phyloP scores from a whole-genome alignment of 2,888 invertebrate genomes.

The Helobdella robusta region DNA sequence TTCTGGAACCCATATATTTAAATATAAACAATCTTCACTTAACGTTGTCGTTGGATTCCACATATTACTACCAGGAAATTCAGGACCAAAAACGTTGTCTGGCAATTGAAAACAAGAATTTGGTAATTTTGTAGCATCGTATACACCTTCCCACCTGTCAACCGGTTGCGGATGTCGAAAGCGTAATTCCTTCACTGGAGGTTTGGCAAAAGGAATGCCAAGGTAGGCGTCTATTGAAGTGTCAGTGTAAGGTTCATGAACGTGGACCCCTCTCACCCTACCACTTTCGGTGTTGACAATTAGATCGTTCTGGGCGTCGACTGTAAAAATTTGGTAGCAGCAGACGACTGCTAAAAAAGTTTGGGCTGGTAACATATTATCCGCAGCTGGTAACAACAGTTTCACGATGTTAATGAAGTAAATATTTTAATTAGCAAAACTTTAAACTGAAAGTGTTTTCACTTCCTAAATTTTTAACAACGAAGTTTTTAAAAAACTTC shows the following conservation, averaged over 20 bases:
- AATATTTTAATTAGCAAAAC: too few relatives aligned
- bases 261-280: slow-evolving; percentile 30
- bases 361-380: too few relatives aligned
- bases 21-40: slow-evolving; percentile 86
- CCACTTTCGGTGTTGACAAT: slow-evolving; percentile 33
- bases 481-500: too few relatives aligned
- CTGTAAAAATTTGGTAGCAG: too few relatives aligned
- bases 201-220: slow-evolving; percentile 48
- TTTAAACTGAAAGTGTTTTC: too few relatives aligned
- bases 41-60: slow-evolving; percentile 33
- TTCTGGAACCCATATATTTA: slow-evolving; percentile 78
- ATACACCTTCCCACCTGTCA: slow-evolving; percentile 54
- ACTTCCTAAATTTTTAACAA: too few relatives aligned
- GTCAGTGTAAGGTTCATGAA: slow-evolving; percentile 27
- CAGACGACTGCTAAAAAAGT: too few relatives aligned
- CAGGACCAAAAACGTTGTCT: slow-evolving; percentile 31
- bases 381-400: too few relatives aligned
- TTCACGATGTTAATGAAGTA: too few relatives aligned
- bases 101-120: slow-evolving; percentile 36
- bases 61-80: slow-evolving; percentile 30
- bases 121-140: slow-evolving; percentile 58
- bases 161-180: slow-evolving; percentile 43
- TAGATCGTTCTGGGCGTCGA: too few relatives aligned
- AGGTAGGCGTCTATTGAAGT: slow-evolving; percentile 41
- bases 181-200: slow-evolving; percentile 57